A percentile compares a stretch with the other conserved stretches of the same genome.
These are phyloP conservation scores for Temnothorax longispinosus DNA, from an alignment of 1,140 invertebrate species.

Conservation along the genomic window DNA sequence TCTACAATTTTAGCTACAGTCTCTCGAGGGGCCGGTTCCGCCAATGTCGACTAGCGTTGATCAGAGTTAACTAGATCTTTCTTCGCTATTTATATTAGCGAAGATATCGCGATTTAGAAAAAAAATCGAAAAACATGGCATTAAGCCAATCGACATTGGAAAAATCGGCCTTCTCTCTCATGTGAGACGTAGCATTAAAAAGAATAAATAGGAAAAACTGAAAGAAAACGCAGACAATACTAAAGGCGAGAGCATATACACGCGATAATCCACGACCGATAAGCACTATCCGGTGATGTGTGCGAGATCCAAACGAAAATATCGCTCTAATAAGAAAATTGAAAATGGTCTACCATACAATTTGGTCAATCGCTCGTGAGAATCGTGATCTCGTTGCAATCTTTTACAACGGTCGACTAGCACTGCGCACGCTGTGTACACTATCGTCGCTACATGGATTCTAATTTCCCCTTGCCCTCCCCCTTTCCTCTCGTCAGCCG, in stretches of 20 bases:
- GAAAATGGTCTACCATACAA: slow-evolving; percentile 1
- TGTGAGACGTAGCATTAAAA: neutral
- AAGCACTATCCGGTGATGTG: slow-evolving; percentile 6
- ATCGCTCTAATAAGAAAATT: neutral
- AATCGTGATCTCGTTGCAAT: slow-evolving; percentile 4
- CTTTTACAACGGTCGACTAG: slow-evolving; percentile 13
- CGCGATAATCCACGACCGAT: slow-evolving; percentile 10
- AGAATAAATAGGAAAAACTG: slow-evolving; percentile 24
- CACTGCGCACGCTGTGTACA: neutral
- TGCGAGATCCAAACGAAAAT: slow-evolving; percentile 21
- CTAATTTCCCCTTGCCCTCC: neutral
- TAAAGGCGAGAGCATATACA: slow-evolving; percentile 5
- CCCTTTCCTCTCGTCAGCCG: neutral
- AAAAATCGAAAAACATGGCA: neutral
- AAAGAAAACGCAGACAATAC: neutral
- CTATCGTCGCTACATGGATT: neutral
- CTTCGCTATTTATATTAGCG: neutral
- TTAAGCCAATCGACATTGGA: neutral
- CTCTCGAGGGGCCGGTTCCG: neutral
- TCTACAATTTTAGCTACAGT: slow-evolving; percentile 21
- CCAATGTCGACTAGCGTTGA: neutral
- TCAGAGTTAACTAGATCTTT: neutral
- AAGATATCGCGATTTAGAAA: neutral
- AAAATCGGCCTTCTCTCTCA: neutral
- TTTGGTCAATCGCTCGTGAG: slow-evolving; percentile 2